These are phyloP conservation scores for Aphidius ervi DNA, from an alignment of 1,140 invertebrate genomes.

Conservation along the genomic window DNA sequence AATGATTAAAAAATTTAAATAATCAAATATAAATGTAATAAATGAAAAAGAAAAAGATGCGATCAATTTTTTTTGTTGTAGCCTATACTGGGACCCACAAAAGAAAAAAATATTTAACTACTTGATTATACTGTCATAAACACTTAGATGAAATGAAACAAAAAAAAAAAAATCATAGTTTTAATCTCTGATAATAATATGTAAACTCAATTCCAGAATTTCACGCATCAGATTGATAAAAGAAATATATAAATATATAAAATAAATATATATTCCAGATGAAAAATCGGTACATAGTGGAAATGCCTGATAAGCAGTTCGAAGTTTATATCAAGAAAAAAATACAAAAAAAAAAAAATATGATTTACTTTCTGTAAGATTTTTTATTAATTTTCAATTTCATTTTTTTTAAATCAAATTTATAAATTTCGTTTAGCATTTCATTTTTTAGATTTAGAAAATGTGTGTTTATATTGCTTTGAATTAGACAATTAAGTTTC, in stretches of 20 bases:
- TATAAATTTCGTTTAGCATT: no score
- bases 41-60: conserved; percentile 4
- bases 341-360: no score
- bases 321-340: conserved; percentile 7
- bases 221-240: conserved; percentile 25
- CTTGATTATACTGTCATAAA: no score
- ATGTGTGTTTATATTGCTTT: no score
- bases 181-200: conserved; percentile 32
- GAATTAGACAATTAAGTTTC: no score
- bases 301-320: conserved; percentile 4
- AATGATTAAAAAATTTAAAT: conserved; percentile 14
- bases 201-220: conserved; percentile 19
- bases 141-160: background rate
- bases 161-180: conserved; percentile 29
- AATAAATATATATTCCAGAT: conserved; percentile 6
- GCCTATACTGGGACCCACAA: conserved; percentile 35
- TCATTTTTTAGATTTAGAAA: no score
- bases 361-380: background rate
- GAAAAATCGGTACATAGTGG: background rate
- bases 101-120: conserved; percentile 6
- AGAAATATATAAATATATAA: conserved; percentile 15
- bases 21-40: conserved; percentile 14
- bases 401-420: background rate
- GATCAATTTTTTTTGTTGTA: conserved; percentile 28
- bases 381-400: conserved; percentile 2